These are phyloP conservation scores for Xestia rhomboidea DNA, from an alignment of 2,888 invertebrate genomes.

Conservation along the genomic window DNA sequence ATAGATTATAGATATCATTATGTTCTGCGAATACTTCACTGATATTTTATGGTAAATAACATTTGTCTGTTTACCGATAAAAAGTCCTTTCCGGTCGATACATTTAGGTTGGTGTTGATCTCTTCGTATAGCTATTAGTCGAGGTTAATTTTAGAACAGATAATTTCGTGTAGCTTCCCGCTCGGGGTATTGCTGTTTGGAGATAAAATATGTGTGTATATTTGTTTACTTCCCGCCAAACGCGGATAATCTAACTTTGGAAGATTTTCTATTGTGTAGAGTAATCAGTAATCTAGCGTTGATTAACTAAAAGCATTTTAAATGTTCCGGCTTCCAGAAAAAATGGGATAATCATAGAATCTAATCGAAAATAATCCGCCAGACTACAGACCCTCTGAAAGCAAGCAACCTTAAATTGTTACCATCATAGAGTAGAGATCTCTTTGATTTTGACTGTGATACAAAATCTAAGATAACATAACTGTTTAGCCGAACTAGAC, in stretches of 20 bases:
- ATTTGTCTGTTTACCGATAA: not conserved
- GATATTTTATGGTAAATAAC: not conserved
- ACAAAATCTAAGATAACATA: not conserved
- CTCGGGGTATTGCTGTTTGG: not conserved
- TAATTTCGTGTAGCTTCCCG: not conserved
- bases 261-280: too few relatives aligned
- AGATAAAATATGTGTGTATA: too few relatives aligned
- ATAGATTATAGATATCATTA: slow-evolving; percentile 1
- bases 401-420: not conserved
- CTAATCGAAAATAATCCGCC: too few relatives aligned
- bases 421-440: not conserved
- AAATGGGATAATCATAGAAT: too few relatives aligned
- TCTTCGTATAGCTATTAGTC: not conserved
- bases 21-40: not conserved
- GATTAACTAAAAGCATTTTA: too few relatives aligned
- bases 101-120: not conserved
- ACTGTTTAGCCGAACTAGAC: not conserved
- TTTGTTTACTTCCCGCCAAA: not conserved
- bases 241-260: not conserved
- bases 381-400: too few relatives aligned
- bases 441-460: not conserved
- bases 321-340: too few relatives aligned
- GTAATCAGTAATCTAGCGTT: too few relatives aligned
- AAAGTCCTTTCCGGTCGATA: not conserved
- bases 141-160: slow-evolving; percentile 31